Base-by-base conservation (phyloP, 1,140 invertebrate species). In the Drosophila prosaltans region DNA sequence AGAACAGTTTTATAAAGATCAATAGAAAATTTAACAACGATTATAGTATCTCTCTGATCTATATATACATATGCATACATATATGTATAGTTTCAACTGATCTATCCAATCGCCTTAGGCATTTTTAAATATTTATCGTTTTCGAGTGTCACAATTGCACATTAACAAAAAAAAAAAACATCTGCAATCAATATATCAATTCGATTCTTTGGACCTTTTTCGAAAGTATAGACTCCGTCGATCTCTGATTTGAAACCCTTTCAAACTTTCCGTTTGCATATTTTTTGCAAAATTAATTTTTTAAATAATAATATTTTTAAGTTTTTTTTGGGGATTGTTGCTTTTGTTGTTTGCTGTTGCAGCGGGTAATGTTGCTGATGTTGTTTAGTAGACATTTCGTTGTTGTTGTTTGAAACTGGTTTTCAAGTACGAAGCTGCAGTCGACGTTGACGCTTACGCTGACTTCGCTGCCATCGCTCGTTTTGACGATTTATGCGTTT, bases 401-500 rank as follows among this genome's bases (percentile, higher is more conserved):
- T 75, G 58, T 68, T 48, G 45, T 24, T 48, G 45, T 54, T 58
- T 51, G 54, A 84, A 88, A 88, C 83, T 80, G 83, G 83, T 88
- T 88, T 88, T 88, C 83, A 88, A 88, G 83, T 88, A 88, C 83
- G 83, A 88, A 80, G 83, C 16, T 40, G 4, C 26, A 39, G 57
- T 32, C 58, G 41, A 43, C 8, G 65, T 39, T 40, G 54, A 11
- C 4, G 63, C 11, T 11, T 48, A 55, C 30, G 60, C 36, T 24
- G 11, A 8, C 76, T 51, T 65, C 69, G 41, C 40, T 48, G n/a
- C 21, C 16, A 39, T 32, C 65, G 16, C 43, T 59, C 10, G 10
- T 30, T 70, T 69, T 74, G 45, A 48, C 83, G 80, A 86, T 88
- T 86, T 86, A 88, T 86, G 84, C 84, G 84, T 86, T 86, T 80